Evolutionary conservation across 2,113 vertebrate species (phyloP), one percentile per base, ranked within the genome.

Genomic region (Gymnogyps californianus): DNA sequence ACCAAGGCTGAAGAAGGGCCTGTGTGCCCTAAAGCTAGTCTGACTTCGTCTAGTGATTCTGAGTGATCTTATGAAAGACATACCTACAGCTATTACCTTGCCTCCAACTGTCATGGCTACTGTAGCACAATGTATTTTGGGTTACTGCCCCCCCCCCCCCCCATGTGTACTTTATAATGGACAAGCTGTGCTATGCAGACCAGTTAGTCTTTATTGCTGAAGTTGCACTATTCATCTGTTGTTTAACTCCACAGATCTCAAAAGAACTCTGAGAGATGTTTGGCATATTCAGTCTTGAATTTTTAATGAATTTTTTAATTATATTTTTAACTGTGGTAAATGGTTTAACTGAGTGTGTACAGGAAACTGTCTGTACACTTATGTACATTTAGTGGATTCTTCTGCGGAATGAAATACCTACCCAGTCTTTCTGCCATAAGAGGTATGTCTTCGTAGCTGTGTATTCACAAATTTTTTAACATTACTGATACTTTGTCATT

Each of bases 101-200:
- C 19, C 44, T 54, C 17, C 4, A 16, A 11, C 51, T 57, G 4
- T 36, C 12, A 6, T 5, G 19, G 19, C 31, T 55, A 5, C 18
- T 0, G 0, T 8, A 67, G 29, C n/a, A 55, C 16, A 3, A 1
- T 7, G 12, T 46, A 6, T 29, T 72, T 83, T 47, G 38, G 32
- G 7, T 64, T n/a, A 16, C 25, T 52, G 25, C 14, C 26, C 52
- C 10, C 11, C 10, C 2, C 5, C 24, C 15, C 4, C 4, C 13
- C 4, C 9, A 6, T 0, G 1, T 54, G 25, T 58, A 12, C 51
- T 58, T 40, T 7, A 4, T 13, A 21, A 24, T 16, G 40, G 38
- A 14, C 19, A 52, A n/a, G 10, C 20, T 74, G 38, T 17, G 31
- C 71, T 74, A 1, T 47, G 44, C 36, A 57, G 24, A n/a, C 11